Conservation (phyloP, 2,797 vertebrate genomes). For the Okamejei kenojei region DNA sequence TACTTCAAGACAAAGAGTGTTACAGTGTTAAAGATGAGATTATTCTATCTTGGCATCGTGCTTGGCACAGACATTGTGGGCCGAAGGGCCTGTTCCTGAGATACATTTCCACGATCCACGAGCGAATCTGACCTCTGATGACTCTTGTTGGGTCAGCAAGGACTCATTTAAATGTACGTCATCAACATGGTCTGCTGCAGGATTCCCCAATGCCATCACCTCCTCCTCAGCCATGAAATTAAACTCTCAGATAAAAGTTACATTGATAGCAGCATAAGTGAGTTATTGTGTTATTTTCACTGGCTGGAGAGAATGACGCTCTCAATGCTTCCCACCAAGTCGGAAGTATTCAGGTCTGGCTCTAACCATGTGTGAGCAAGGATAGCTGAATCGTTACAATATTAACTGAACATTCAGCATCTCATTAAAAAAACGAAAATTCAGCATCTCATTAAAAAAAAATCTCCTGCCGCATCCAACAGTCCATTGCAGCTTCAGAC, state of each 20-base stretch:
- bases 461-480: not conserved
- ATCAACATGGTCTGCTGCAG: not conserved
- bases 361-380: not conserved
- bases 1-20: too few relatives aligned
- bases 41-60: too few relatives aligned
- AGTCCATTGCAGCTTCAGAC: not conserved
- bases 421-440: not conserved
- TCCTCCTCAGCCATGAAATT: not conserved
- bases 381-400: not conserved
- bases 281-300: not conserved
- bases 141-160: not conserved
- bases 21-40: too few relatives aligned
- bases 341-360: conserved; percentile 11
- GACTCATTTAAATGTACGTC: not conserved
- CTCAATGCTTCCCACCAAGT: conserved; percentile 10
- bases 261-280: not conserved
- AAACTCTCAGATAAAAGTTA: not conserved
- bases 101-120: too few relatives aligned
- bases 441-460: not conserved
- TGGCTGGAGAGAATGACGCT: not conserved
- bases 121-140: not conserved
- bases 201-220: not conserved
- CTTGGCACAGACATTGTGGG: too few relatives aligned
- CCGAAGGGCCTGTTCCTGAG: too few relatives aligned
- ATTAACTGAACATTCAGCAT: not conserved